Evolutionary conservation across 2,888 invertebrate species (phyloP), one percentile per base, ranked within the genome.

Genomic region (Aporophyla nigra): DNA sequence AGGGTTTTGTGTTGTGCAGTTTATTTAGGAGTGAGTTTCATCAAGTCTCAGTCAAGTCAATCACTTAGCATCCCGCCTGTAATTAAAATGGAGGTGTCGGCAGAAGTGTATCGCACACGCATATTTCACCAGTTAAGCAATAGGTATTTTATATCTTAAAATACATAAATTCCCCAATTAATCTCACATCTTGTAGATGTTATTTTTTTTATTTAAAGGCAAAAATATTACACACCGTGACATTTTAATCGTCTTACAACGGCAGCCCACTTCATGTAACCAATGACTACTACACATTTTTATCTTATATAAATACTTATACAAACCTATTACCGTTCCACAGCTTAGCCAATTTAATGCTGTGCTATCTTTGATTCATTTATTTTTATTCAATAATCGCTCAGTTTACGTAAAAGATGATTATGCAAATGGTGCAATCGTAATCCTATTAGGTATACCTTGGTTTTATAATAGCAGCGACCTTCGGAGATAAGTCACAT

Each of bases 391-490:
- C 16, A 69, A 49, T 63, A 61, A 69, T 76, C 49, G 53, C 33
- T 43, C 10, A 40, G 27, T 61, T 73, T 71, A 76, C 68, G 69
- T 68, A 58, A 73, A 63, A 49, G 21, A 27, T 54, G 51, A 76
- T 85, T 80, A 83, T 67, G 76, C 43, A 81, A 81, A 84, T 75
- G 19, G 5, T 66, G 14, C 21, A 9, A 74, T 83, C 71, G 40
- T 85, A 83, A 83, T 76, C 83, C 24, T 74, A 74, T 81, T 83
- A 83, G 40, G n/a, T 46, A 53, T 77, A 71, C 54, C 59, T 62
- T 68, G 65, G 66, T 71, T 65, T 71, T 61, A 68, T 70, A 43
- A 62, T 33, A 58, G 14, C 12, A n/a, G 5, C 16, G 73, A 43
- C 76, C 85, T 76, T 76, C 73, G 12, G 9, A 61, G 59, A 68